Base-by-base conservation (phyloP, 2,888 invertebrate genomes). In the Ophioninae sp. region DNA sequence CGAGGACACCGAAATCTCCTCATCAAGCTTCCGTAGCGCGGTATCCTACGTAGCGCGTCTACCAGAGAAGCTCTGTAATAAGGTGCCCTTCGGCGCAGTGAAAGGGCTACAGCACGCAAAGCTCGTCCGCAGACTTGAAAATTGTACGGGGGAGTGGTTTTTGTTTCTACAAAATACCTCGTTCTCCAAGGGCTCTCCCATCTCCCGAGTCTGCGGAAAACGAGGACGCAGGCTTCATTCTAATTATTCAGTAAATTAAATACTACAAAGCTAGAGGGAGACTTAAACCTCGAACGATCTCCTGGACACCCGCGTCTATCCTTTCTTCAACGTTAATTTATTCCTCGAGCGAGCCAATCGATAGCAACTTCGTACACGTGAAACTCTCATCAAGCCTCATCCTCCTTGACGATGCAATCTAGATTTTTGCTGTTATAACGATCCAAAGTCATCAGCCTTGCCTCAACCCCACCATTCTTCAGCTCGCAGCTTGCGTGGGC, bases 171-270 rank as follows among this genome's bases (percentile, higher is more conserved):
- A 73, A 41, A 59, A 64, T 59, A 68, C 37, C 10, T 37, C 44
- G 23, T 22, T 67, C 41, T 41, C n/a, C 59, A 51, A 72, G 82
- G 73, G 56, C 73, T 78, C 37, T 59, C 81, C 69, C 83, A 64
- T 72, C 81, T 61, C 75, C 68, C 85, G 22, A 39, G 51, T 63
- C 74, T 51, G 80, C 81, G 84, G 87, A 87, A 88, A 93, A 92
- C 92, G 92, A 92, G 92, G 87, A 20, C 91, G 88, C 39, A 44
- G 84, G 91, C 92, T 92, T 92, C 91, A 91, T 92, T 92, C 91
- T 92, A 93, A 93, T 93, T 92, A 93, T 93, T 93, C 93, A 91
- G 91, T 93, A 92, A 93, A 93, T 93, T 92, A 92, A 92, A 92
- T 91, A 90, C 92, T 88, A 88, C 13, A 22, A 37, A 39, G n/a